A percentile compares a stretch with the other conserved stretches of the same genome.
Evolutionary conservation across 1,140 invertebrate species (phyloP).

Genomic region (Drosophila jambulina): DNA sequence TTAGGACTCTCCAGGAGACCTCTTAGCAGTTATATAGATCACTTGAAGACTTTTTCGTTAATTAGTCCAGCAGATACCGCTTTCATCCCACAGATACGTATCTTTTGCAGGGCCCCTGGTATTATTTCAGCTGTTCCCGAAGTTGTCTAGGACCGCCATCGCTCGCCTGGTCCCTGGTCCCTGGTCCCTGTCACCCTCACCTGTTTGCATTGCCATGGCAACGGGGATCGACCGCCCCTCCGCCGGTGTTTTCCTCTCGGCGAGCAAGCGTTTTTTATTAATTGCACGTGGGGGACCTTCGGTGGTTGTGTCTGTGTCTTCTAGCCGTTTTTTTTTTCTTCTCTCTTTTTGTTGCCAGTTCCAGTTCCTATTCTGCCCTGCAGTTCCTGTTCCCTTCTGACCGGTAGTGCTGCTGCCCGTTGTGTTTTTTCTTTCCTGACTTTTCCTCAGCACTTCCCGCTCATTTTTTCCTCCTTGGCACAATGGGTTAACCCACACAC

Average conservation of each 20-base stretch:
- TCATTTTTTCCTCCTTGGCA: constrained; percentile 57
- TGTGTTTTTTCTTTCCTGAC: constrained; percentile 18
- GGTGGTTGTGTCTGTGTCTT: constrained; percentile 48
- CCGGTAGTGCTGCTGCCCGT: constrained; percentile 19
- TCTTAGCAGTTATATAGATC: constrained; percentile 2
- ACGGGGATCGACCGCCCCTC: constrained; percentile 38
- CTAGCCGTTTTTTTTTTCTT: constrained; percentile 38
- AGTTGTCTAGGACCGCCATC: constrained; percentile 44
- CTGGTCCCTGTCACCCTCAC: constrained; percentile 32
- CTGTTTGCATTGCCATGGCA: constrained; percentile 46
- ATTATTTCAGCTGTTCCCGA: constrained; percentile 43
- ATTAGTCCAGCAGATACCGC: constrained; percentile 16
- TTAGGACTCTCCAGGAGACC: background rate
- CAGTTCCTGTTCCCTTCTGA: constrained; percentile 23
- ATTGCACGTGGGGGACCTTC: constrained; percentile 57
- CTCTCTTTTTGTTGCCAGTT: constrained; percentile 27
- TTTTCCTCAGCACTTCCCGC: constrained; percentile 77
- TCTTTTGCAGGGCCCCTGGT: constrained; percentile 21
- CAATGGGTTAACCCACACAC: constrained; percentile 68
- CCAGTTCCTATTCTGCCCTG: constrained; percentile 35
- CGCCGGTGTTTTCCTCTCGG: constrained; percentile 34
- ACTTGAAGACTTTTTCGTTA: constrained; percentile 23
- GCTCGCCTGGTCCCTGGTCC: background rate
- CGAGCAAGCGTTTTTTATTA: constrained; percentile 42
- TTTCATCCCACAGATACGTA: constrained; percentile 38